Base-by-base conservation (phyloP, 2,113 vertebrate species). In the Pteronura brasiliensis region DNA sequence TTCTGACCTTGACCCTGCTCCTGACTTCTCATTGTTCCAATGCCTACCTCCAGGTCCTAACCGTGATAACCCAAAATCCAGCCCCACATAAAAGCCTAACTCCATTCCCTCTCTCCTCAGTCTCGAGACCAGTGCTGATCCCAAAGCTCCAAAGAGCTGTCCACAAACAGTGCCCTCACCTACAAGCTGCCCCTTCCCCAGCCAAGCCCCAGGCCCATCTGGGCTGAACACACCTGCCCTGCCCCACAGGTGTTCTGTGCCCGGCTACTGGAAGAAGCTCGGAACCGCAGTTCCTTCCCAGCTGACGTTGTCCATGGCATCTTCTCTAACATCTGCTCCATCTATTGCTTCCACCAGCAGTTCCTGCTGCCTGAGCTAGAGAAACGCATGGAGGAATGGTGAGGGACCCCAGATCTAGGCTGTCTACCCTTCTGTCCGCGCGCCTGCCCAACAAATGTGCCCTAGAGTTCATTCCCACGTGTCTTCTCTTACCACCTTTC, bases 311-410 rank as follows among this genome's bases (percentile, higher is more conserved):
- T 99, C 65, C 99, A 99, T 79, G 99, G 99, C 83, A 99, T 99
- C 98, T 99, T 99, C 98, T 99, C 99, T 98, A 99, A 99, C 98
- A 99, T 99, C 98, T 99, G 99, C 98, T 99, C 99, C 97, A 99
- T 99, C 98, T 99, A 99, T 97, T 99, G 99, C 85, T 99, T 99
- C 98, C 99, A 99, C 82, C 99, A 99, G 96, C 99, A 99, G 98
- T 99, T 99, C 97, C 99, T 99, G 95, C 98, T 99, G 94, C 99
- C 99, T 0, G 99, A 99, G 21, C 99, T 99, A 96, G 99, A 99
- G 98, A 99, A 99, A 86, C 99, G 99, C 47, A 99, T 99, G 99
- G 99, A 99, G 80, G 99, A 99, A 97, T 99, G 99, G 99, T 99
- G 97, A 99, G 99, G n/a, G 59, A 8, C 59, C 61, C 88, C 63